These are phyloP conservation scores for Stichopus chloronotus DNA, from an alignment of 35 echinoderm and acorn worm species.

Conservation along the genomic window DNA sequence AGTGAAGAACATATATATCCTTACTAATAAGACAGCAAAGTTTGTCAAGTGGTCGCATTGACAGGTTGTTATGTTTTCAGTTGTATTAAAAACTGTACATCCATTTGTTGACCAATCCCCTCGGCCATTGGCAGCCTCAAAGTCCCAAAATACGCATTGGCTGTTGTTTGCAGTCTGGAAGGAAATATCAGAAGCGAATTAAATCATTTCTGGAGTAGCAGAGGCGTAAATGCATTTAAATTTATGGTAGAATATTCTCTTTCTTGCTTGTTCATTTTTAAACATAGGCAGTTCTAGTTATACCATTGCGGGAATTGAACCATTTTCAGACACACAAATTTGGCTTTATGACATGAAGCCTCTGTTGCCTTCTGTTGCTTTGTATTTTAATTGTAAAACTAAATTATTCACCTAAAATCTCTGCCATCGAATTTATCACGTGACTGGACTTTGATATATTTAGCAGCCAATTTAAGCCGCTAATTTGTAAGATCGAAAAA, in stretches of 20 bases:
- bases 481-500: no score
- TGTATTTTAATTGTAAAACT: no score
- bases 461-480: no score
- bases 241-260: neutral
- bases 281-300: no score
- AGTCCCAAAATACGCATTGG: conserved; percentile 88
- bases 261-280: no score
- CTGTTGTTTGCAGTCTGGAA: conserved; percentile 36
- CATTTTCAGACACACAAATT: no score
- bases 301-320: no score
- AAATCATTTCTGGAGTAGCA: neutral
- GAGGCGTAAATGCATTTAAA: neutral
- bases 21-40: conserved; percentile 89
- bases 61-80: conserved; percentile 50
- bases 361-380: no score
- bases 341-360: no score
- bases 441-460: no score
- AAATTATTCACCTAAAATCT: no score
- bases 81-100: conserved; percentile 51
- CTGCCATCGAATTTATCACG: no score
- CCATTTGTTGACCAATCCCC: conserved; percentile 90
- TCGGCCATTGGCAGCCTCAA: conserved; percentile 61
- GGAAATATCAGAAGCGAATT: neutral
- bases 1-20: neutral
- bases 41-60: conserved; percentile 81